Percentiles rank a stretch among this genome's conserved stretches.
Evolutionary conservation across 2,888 invertebrate genomes (phyloP).

Genomic region (Agrilus mali): DNA sequence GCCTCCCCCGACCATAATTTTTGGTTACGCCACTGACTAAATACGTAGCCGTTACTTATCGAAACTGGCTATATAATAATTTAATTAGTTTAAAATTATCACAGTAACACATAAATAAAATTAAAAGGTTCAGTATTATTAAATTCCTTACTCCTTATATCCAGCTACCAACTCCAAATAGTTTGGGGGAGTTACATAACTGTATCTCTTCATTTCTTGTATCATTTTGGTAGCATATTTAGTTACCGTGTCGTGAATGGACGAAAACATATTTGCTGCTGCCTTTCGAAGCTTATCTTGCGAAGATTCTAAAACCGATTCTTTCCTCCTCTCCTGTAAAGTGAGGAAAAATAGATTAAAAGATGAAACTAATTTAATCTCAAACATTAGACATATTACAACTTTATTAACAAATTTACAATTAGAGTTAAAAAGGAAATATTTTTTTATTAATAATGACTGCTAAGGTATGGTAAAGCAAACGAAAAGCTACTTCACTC

Average conservation of each 20-base stretch:
- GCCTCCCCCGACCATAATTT: no score
- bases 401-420: neutral
- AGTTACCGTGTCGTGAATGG: constrained; percentile 73
- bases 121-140: constrained; percentile 1
- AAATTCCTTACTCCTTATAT: constrained; percentile 55
- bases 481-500: no score
- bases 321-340: constrained; percentile 25
- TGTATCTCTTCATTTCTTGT: constrained; percentile 63
- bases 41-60: no score
- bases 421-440: no score
- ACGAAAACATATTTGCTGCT: constrained; percentile 63
- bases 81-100: no score
- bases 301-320: constrained; percentile 29
- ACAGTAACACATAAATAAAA: no score
- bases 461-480: no score
- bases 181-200: constrained; percentile 83
- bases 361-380: neutral
- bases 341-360: neutral
- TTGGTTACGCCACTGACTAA: no score
- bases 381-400: neutral
- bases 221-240: constrained; percentile 61
- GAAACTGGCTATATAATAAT: no score
- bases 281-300: constrained; percentile 49
- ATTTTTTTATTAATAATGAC: no score
- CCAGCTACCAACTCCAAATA: constrained; percentile 75